Percentiles rank a stretch among this genome's conserved stretches.
phyloP scores from a whole-genome alignment of 2,113 vertebrate genomes.

The Protobothrops mucrosquamatus region DNA sequence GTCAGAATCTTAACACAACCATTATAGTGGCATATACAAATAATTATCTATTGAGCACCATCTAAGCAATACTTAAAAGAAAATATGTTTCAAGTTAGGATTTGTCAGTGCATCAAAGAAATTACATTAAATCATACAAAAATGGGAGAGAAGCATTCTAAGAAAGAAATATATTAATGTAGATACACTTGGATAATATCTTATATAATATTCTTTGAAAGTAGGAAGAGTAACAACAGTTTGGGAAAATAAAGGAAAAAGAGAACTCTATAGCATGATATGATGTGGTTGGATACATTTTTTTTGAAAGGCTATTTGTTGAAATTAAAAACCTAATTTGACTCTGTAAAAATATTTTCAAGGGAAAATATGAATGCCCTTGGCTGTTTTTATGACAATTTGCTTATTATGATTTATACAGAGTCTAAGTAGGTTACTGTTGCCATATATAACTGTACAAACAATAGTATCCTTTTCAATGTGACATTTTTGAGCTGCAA shows the following conservation, averaged over 20 bases:
- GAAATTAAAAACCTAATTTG: neutral
- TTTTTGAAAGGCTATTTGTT: neutral
- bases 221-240: conserved; percentile 1
- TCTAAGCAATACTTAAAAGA: conserved; percentile 61
- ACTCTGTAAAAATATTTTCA: neutral
- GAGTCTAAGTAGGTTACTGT: neutral
- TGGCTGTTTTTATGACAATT: neutral
- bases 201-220: neutral
- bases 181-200: conserved; percentile 34
- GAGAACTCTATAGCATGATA: neutral
- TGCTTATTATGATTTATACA: neutral
- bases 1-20: neutral
- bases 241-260: neutral
- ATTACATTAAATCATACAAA: conserved; percentile 48
- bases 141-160: conserved; percentile 1
- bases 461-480: neutral
- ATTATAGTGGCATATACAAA: conserved; percentile 41
- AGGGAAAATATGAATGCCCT: neutral
- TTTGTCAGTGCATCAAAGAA: conserved; percentile 58
- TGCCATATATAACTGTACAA: neutral
- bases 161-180: conserved; percentile 25
- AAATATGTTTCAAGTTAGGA: conserved; percentile 32
- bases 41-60: conserved; percentile 49
- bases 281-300: neutral
- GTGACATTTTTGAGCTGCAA: neutral